Evolutionary conservation across 2,797 vertebrate genomes (phyloP).

Genomic region (Catostomus latipinnis): DNA sequence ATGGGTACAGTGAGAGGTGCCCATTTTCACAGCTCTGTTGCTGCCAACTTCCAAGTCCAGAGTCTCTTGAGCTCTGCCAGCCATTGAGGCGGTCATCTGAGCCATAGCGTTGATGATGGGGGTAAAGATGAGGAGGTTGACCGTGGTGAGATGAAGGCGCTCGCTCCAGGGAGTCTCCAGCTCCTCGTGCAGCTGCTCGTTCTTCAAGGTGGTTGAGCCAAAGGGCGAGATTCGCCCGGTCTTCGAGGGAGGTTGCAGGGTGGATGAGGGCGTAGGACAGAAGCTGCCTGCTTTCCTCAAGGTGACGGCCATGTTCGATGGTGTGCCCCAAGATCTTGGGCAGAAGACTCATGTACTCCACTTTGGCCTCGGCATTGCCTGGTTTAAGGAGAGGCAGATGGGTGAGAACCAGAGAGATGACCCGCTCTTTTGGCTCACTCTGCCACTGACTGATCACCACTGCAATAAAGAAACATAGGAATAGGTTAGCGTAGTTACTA

Average conservation of each 20-base stretch:
- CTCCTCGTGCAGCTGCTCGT: constrained; percentile 77
- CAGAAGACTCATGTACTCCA: constrained; percentile 96
- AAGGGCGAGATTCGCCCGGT: constrained; percentile 92
- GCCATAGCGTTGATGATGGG: constrained; percentile 96
- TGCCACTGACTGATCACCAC: constrained; percentile 98
- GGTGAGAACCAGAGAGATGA: constrained; percentile 92
- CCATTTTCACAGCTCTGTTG: constrained; percentile 92
- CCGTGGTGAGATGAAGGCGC: constrained; percentile 79
- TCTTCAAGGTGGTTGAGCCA: constrained; percentile 99
- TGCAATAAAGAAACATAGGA: constrained; percentile 61
- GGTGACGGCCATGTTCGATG: constrained; percentile 94
- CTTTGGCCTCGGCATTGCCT: constrained; percentile 92
- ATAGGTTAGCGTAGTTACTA: neutral
- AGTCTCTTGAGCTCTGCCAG: constrained; percentile 94
- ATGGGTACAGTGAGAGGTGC: constrained; percentile 92
- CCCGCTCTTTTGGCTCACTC: constrained; percentile 93
- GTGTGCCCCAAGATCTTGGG: constrained; percentile 96
- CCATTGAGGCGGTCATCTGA: constrained; percentile 98
- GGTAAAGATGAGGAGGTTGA: constrained; percentile 86
- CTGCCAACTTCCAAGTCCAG: constrained; percentile 88
- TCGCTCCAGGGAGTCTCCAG: constrained; percentile 88
- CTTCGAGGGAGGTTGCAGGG: constrained; percentile 94
- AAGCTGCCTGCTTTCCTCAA: constrained; percentile 97
- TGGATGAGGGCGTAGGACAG: constrained; percentile 98
- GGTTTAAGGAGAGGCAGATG: constrained; percentile 97